Evolutionary conservation across 2,888 invertebrate species (phyloP).

Genomic region (Ecliptopera silaceata): DNA sequence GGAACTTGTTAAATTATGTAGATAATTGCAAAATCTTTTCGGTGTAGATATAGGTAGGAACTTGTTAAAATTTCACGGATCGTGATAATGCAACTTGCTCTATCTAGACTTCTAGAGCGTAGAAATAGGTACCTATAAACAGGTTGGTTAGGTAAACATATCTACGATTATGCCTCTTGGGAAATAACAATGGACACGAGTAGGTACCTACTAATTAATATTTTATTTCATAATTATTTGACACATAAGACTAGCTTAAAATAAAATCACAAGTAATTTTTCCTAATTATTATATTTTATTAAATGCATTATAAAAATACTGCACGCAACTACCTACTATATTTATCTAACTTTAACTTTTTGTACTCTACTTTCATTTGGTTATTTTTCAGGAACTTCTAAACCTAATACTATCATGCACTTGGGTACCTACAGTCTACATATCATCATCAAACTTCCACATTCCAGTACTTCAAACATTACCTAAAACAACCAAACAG

Average conservation of each 20-base stretch:
- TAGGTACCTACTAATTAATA: conserved; percentile 8
- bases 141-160: too few relatives aligned
- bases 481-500: background rate
- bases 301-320: background rate
- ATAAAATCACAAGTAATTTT: background rate
- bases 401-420: background rate
- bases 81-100: too few relatives aligned
- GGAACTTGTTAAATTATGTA: too few relatives aligned
- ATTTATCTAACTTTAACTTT: background rate
- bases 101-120: too few relatives aligned
- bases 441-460: background rate
- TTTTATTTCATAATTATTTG: conserved; percentile 28
- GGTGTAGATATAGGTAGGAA: too few relatives aligned
- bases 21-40: too few relatives aligned
- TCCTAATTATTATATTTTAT: background rate
- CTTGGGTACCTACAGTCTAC: too few relatives aligned
- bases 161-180: too few relatives aligned
- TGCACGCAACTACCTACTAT: background rate
- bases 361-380: background rate
- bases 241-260: conserved; percentile 18
- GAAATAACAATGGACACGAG: conserved; percentile 7
- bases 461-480: background rate
- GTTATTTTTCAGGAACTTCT: background rate
- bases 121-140: too few relatives aligned
- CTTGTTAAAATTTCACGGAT: too few relatives aligned